A percentile compares a stretch with the other conserved stretches of the same genome.
Conservation (phyloP, 2,888 invertebrate genomes). For the Agelastica alni region DNA sequence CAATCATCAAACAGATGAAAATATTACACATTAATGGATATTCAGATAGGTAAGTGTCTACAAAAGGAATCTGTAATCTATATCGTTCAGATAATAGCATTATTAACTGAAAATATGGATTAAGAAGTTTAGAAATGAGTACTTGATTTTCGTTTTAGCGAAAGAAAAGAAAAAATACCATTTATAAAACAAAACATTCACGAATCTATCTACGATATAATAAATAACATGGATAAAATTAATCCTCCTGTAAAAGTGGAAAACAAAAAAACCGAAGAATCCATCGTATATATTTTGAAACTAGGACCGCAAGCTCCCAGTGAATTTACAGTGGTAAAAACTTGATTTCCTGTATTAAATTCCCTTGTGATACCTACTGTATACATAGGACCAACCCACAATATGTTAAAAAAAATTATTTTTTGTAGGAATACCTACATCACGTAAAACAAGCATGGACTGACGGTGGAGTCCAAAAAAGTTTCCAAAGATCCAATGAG, state of each 20-base stretch:
- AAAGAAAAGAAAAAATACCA: slow-evolving; percentile 67
- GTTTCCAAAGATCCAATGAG: slow-evolving; percentile 73
- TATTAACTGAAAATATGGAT: not conserved
- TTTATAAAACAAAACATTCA: slow-evolving; percentile 75
- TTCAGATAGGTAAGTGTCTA: slow-evolving; percentile 65
- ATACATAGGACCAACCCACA: no score
- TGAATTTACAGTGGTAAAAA: slow-evolving; percentile 64
- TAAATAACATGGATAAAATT: slow-evolving; percentile 61
- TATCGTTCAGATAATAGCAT: not conserved
- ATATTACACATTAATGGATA: slow-evolving; percentile 82
- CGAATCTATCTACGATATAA: slow-evolving; percentile 73
- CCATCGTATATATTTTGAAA: slow-evolving; percentile 59
- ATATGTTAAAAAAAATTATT: no score
- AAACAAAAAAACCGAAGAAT: slow-evolving; percentile 57
- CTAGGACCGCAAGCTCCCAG: slow-evolving; percentile 60
- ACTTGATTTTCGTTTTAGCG: slow-evolving; percentile 58
- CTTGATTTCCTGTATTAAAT: no score
- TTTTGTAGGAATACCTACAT: slow-evolving; percentile 71
- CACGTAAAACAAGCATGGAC: slow-evolving; percentile 70
- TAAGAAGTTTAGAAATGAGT: not conserved
- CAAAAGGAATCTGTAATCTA: not conserved
- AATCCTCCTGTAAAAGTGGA: slow-evolving; percentile 58
- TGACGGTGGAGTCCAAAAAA: slow-evolving; percentile 71
- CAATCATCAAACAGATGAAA: slow-evolving; percentile 86
- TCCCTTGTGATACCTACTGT: no score